Evolutionary conservation across 2,888 invertebrate species (phyloP), one percentile per base, ranked within the genome.

Genomic region (Apoda limacodes): DNA sequence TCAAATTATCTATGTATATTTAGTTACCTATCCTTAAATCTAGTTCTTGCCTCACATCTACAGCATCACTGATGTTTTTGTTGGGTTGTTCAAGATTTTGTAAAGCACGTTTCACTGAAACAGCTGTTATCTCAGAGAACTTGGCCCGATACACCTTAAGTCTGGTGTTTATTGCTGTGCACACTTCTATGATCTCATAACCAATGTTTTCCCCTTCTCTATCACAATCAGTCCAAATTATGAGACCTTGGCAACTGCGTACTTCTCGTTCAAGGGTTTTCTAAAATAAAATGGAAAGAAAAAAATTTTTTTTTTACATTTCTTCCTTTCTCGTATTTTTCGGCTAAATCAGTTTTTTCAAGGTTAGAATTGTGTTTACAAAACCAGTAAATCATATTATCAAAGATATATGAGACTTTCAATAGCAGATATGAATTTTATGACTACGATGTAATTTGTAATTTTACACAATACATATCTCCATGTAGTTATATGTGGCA

Each of bases 171-270:
- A 90, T 67, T n/a, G 85, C 87, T 37, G 82, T 85, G 58, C 98
- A 99, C 5, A 97, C 95, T 63, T 92, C 72, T 28, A 98, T 95
- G 17, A 99, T 88, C 83, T 99, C 98, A 82, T 88, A 98, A 1
- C 98, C 99, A 61, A 99, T 99, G 63, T 98, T 98, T 72, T 99
- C 98, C 15, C 98, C 98, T 82, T 99, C 99, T 70, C 99, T 87
- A 82, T 99, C 99, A 81, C 99, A 97, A 93, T 99, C 99, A 1
- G 99, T 99, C 99, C 99, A 99, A 47, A 99, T 92, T 10, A 99
- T 92, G 3, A 99, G 81, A 0, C 87, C 87, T 43, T 85, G 75
- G 49, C 91, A 91, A 19, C 67, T 57, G 10, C 82, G 66, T 2
- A 88, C 74, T 80, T 90, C 89, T 46, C 82, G 76, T 61, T 90